Evolutionary conservation across 2,888 invertebrate species (phyloP).

Genomic region (Orthosia gothica): DNA sequence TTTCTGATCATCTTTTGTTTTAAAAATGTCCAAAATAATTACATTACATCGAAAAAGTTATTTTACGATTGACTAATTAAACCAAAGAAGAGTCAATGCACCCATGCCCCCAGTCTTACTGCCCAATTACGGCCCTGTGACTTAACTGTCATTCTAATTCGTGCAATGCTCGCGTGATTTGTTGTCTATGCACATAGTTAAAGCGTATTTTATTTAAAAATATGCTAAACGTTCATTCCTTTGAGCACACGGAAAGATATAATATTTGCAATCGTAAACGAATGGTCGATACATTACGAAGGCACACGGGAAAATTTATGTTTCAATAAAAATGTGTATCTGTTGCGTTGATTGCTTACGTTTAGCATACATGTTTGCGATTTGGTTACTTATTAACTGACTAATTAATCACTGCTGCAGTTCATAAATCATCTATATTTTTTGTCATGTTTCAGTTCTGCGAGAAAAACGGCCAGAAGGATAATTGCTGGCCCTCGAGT

Average conservation of each 20-base stretch:
- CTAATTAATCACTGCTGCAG: neutral
- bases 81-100: neutral
- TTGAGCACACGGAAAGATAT: constrained; percentile 47
- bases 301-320: constrained; percentile 32
- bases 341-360: constrained; percentile 14
- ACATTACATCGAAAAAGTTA: neutral
- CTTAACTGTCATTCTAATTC: constrained; percentile 47
- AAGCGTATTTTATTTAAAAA: constrained; percentile 37
- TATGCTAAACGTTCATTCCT: constrained; percentile 51
- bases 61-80: neutral
- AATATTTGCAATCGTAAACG: constrained; percentile 32
- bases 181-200: constrained; percentile 34
- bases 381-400: constrained; percentile 8
- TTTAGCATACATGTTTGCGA: constrained; percentile 39
- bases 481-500: neutral
- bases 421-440: neutral
- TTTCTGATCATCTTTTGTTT: neutral
- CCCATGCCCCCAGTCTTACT: constrained; percentile 1
- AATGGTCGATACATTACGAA: constrained; percentile 24
- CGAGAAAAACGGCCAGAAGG: neutral
- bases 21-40: neutral
- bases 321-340: constrained; percentile 41
- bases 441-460: neutral
- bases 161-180: constrained; percentile 49
- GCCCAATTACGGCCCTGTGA: constrained; percentile 46